Evolutionary conservation across 2,797 vertebrate genomes (phyloP).

Genomic region (Rhinophrynus dorsalis): DNA sequence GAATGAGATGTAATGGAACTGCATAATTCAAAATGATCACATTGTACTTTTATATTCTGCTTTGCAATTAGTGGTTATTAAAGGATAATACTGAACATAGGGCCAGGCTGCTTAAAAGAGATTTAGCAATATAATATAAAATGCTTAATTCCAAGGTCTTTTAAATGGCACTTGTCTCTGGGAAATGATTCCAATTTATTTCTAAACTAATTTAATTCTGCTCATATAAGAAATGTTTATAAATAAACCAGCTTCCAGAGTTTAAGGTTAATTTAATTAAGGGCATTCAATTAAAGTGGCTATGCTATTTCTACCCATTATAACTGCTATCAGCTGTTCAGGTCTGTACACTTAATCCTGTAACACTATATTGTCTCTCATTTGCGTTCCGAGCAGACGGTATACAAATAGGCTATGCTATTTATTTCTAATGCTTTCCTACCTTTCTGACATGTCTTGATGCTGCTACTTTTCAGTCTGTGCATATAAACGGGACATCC

Average conservation of each 20-base stretch:
- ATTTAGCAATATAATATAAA: conserved; percentile 31
- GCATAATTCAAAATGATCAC: conserved; percentile 43
- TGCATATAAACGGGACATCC: conserved; percentile 50
- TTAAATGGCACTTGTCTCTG: conserved; percentile 25
- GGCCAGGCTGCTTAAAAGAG: conserved; percentile 15
- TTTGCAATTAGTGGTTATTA: conserved; percentile 42
- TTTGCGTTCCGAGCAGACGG: conserved; percentile 52
- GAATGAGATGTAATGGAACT: conserved; percentile 36
- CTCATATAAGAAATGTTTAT: conserved; percentile 16
- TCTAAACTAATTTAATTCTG: conserved; percentile 30
- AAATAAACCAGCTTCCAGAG: conserved; percentile 27
- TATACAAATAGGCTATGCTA: conserved; percentile 46
- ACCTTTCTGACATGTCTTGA: conserved; percentile 91
- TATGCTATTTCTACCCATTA: conserved; percentile 3
- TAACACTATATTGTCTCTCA: conserved; percentile 59
- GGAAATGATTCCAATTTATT: conserved; percentile 37
- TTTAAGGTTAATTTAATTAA: conserved; percentile 39
- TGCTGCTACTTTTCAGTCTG: conserved; percentile 54
- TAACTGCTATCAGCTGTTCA: conserved; percentile 26
- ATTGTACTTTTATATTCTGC: conserved; percentile 41
- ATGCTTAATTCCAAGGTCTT: conserved; percentile 24
- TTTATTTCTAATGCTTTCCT: conserved; percentile 60
- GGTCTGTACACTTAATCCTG: conserved; percentile 56
- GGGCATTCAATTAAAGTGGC: conserved; percentile 15
- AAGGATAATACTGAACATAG: conserved; percentile 21